Evolutionary conservation across 2,797 vertebrate species (phyloP), one percentile per base, ranked within the genome.

Genomic region (Sebastes kiyomatsui): DNA sequence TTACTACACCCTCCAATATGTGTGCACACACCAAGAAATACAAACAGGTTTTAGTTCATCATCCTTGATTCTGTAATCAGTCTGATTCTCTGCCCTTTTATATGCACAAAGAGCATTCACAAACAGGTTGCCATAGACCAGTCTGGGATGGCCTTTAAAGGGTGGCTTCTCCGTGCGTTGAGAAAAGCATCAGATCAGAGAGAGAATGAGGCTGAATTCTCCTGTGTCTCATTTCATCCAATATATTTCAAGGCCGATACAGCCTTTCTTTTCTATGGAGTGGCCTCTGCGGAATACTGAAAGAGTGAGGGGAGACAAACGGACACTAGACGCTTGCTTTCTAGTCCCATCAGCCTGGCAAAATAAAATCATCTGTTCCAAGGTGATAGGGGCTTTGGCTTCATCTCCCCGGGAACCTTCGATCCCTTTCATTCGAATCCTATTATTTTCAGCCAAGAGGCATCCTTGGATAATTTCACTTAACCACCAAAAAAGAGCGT

Each of bases 241-340:
- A 93, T 95, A 93, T 88, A 92, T 94, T 91, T 94, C 90, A 91
- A 81, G 83, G 90, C 81, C 71, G 84, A 90, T 91, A 82, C 76
- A 66, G 83, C 84, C 75, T 82, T 88, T 76, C 81, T 28, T 81
- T 65, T 86, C 82, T 86, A 30, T 80, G 28, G 56, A 74, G 78
- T 60, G 77, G 61, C 72, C 88, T 86, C 81, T 55, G 20, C 87
- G 77, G 90, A 93, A 93, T 95, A 88, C 87, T 84, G 87, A 94
- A 87, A 38, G 77, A 72, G 75, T 52, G 32, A 83, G 65, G 77
- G 72, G 76, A 84, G 86, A 89, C 90, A 87, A 92, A 90, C 55
- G 67, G 79, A 87, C 62, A 64, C 64, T 46, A 66, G 62, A 80
- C 55, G 86, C 71, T 22, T 71, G 80, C 81, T 86, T 81, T 86